Base-by-base conservation (phyloP, 2,888 invertebrate genomes). In the Ectemnius cavifrons region DNA sequence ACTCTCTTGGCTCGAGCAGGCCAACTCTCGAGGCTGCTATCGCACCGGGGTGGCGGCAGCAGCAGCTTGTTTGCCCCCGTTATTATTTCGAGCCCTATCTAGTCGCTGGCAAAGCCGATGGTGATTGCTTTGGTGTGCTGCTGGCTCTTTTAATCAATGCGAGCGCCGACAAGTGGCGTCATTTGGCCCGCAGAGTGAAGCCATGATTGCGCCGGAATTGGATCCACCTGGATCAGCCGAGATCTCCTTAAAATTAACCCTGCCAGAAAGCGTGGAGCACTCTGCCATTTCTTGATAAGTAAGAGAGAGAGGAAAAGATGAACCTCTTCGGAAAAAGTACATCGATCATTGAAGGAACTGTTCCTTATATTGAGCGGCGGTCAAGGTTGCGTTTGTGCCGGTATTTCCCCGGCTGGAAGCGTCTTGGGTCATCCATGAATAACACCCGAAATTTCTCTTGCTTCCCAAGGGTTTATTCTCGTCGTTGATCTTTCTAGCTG, bases 321-420 rank as follows among this genome's bases (percentile, higher is more conserved):
- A 14, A 52, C 1, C 13, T 52, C 16, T 4, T 52, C 16, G 16
- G 52, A 4, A 2, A 2, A 23, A 63, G 63, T 45, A 18, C 65
- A 70, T 73, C 73, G 58, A 66, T 73, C 62, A 63, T 37, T n/a
- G 49, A 16, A 47, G 37, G 45, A 47, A 59, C 47, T 47, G 23
- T 59, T n/a, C 56, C 6, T 59, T 63, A 46, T 66, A 74, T 71
- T 59, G 47, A 27, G 72, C 49, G 59, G 49, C 77, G 77, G 78
- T 78, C 79, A 79, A 75, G 79, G 75, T 71, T 63, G 63, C 72
- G 64, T 59, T 28, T 37, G 66, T 74, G 62, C 63, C 47, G 69
- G 46, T 58, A 61, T 69, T 67, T 16, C 52, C 52, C 16, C 52
- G 16, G 4, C n/a, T 16, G 2, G 23, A 23, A 3, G 0, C 23